Conservation (phyloP, 2,888 invertebrate genomes). For the Nymphalis c-album region DNA sequence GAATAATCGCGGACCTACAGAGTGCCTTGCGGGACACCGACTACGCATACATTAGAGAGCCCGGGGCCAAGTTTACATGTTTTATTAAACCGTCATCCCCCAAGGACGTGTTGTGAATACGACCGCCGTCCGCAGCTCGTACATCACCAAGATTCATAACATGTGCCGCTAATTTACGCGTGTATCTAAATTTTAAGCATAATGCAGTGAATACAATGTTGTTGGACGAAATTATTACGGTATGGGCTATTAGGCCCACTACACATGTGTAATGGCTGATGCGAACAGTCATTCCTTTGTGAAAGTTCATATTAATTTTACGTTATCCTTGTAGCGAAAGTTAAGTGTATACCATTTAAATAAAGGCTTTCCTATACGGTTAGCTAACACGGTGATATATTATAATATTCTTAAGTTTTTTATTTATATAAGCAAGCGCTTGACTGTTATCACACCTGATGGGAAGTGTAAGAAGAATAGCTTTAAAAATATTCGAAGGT, state of each 20-base stretch:
- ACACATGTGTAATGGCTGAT: slow-evolving; percentile 5
- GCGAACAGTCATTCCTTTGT: neutral
- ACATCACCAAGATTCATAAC: slow-evolving; percentile 24
- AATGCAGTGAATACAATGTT: slow-evolving; percentile 13
- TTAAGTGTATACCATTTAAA: too few relatives aligned
- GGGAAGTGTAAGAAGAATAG: too few relatives aligned
- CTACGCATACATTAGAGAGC: slow-evolving; percentile 39
- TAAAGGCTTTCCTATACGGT: too few relatives aligned
- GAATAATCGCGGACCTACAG: slow-evolving; percentile 39
- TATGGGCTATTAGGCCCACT: neutral
- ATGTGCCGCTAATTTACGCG: slow-evolving; percentile 15
- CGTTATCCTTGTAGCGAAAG: neutral
- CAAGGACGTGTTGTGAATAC: slow-evolving; percentile 38
- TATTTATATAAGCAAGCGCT: too few relatives aligned
- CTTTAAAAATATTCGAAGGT: too few relatives aligned
- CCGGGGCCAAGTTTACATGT: slow-evolving; percentile 37
- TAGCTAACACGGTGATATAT: too few relatives aligned
- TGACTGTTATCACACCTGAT: too few relatives aligned
- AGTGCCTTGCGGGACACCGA: slow-evolving; percentile 37
- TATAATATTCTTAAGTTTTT: too few relatives aligned
- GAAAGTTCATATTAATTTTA: neutral
- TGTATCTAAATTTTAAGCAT: slow-evolving; percentile 24
- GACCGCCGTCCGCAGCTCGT: slow-evolving; percentile 28
- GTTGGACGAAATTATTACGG: slow-evolving; percentile 6
- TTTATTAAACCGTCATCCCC: slow-evolving; percentile 40